Base-by-base conservation (phyloP, 2,888 invertebrate genomes). In the Himalopsyche japonica region DNA sequence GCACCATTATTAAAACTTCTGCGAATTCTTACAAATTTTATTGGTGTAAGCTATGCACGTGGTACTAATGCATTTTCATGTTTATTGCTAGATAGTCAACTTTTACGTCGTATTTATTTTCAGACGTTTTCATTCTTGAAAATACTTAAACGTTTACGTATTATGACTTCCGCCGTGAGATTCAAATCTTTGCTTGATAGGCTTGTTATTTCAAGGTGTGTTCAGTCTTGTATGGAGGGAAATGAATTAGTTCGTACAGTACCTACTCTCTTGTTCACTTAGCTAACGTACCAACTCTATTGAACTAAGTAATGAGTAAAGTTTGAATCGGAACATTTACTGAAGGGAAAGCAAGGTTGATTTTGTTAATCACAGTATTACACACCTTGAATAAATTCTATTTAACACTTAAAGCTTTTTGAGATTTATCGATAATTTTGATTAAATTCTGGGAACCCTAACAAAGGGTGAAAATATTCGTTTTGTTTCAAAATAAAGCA, bases 261-360 rank as follows among this genome's bases (percentile, higher is more conserved):
- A 43, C 43, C 47, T 48, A 27, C 24, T 79, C 27, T 48, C 37
- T 18, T 20, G 79, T 27, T 79, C 79, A 79, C 79, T 79, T 79
- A 48, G 79, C 48, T 32, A 78, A 34, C 57, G 57, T 78, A 37
- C 78, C 34, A 48, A 79, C 79, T 79, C 79, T 79, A 79, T 79
- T 48, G 79, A 79, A 79, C 79, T 79, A 79, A 47, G 49, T 79
- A 79, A 79, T 79, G 48, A 79, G 79, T 79, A 79, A 79, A 79
- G 79, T 79, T 79, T 79, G 48, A 24, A 47, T 48, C 48, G 79
- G 79, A 79, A 79, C 43, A 79, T 48, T 48, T 32, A 79, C 37
- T 57, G 57, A 57, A 57, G 24, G 78, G 43, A 79, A 48, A 30
- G 79, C 76, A 76, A 76, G 34, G 76, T 76, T 76, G 76, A 76